Conservation (phyloP, 2,113 vertebrate species). For the Larimichthys polyactis region DNA sequence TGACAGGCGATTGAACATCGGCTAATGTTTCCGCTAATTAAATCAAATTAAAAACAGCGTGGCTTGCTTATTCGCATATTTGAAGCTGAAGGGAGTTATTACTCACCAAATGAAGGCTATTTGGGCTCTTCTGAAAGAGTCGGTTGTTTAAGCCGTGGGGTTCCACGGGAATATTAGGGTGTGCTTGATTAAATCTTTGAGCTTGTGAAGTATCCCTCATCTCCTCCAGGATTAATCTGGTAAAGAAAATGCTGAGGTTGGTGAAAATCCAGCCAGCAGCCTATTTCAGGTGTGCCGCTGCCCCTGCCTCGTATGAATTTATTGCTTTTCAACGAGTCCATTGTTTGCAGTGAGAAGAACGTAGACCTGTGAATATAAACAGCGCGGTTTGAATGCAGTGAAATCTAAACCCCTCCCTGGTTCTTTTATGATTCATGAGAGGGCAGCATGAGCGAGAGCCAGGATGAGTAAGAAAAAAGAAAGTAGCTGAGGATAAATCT, state of each 20-base stretch:
- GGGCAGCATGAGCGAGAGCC: constrained; percentile 7
- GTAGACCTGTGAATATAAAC: constrained; percentile 37
- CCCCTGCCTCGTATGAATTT: constrained; percentile 17
- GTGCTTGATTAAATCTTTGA: constrained; percentile 42
- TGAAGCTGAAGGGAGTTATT: not conserved
- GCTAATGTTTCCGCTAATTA: constrained; percentile 2
- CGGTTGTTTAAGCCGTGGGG: constrained; percentile 18
- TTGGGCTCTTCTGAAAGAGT: not conserved
- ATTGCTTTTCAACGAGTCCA: constrained; percentile 20
- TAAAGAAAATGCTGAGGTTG: constrained; percentile 15
- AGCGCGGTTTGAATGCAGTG: constrained; percentile 25
- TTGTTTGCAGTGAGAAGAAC: constrained; percentile 44
- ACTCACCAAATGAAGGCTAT: not conserved
- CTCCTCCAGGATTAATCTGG: constrained; percentile 34
- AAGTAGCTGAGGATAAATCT: constrained; percentile 36
- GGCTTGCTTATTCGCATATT: not conserved
- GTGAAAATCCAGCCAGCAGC: constrained; percentile 17
- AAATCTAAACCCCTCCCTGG: not conserved
- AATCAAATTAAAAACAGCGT: not conserved
- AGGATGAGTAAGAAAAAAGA: constrained; percentile 7
- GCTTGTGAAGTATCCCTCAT: constrained; percentile 6
- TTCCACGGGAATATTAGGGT: constrained; percentile 19
- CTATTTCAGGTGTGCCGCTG: constrained; percentile 14
- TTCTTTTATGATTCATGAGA: constrained; percentile 59
- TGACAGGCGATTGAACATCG: no score